Base-by-base conservation (phyloP, 2,888 invertebrate species). In the Sepioteuthis lessoniana region DNA sequence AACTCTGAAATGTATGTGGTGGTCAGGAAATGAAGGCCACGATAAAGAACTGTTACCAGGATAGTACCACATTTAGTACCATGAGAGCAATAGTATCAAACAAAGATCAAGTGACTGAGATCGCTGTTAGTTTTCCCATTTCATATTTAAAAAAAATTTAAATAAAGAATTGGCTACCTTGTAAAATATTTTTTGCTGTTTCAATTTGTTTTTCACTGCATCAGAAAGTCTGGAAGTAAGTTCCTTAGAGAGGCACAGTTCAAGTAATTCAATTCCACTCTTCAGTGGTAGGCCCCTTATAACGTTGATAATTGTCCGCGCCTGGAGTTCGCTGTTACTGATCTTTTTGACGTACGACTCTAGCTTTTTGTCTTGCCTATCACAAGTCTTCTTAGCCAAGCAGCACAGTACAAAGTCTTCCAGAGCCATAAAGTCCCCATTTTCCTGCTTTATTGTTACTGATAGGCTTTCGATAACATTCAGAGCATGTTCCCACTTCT, bases 351-450 rank as follows among this genome's bases (percentile, higher is more conserved):
- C 76, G 50, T 94, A 90, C 21, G 90, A 42, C 93, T 92, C 94
- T 5, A 91, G 93, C n/a, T 21, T 94, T 37, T 55, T 38, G 38
- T 94, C 94, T 55, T 94, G 46, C 47, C 28, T 35, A n/a, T 91
- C 90, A 55, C 93, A 93, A 5, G 93, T 94, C 37, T 94, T 94
- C 93, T 95, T 94, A 35, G 95, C 94, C 38, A 95, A 95, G 94
- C 96, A 96, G 90, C 95, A 95, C 42, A 96, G 94, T 13, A 96
- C 96, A 94, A 96, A 96, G 94, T 97, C 96, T 94, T 96, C 95
- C 13, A 96, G 94, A 90, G 94, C 95, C 93, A 95, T 95, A 93
- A 96, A 95, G 92, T 96, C 95, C 19, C 95, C 91, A 38, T 95
- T 95, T 38, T 95, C 94, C 38, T 94, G 94, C 8, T 96, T 93